A percentile compares a stretch with the other conserved stretches of the same genome.
Conservation (phyloP, 2,888 invertebrate species). For the Andrena fulva region DNA sequence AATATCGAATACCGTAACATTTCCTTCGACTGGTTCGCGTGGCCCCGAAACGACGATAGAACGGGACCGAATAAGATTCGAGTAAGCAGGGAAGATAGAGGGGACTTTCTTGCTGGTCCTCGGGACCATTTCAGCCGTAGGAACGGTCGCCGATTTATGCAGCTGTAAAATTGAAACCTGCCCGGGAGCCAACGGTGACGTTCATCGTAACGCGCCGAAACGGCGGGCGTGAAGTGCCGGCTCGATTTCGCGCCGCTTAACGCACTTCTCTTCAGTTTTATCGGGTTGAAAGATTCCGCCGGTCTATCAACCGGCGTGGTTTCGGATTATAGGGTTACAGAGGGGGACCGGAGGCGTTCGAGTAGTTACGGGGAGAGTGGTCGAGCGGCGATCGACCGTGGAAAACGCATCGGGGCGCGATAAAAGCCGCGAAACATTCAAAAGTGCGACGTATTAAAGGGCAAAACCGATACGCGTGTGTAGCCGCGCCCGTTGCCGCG, state of each 20-base stretch:
- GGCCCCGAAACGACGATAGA: slow-evolving; percentile 31
- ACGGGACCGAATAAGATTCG: slow-evolving; percentile 40
- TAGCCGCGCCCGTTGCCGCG: slow-evolving; percentile 39
- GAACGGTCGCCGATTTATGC: too few relatives aligned
- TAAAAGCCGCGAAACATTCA: slow-evolving; percentile 72
- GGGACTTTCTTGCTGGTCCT: slow-evolving; percentile 10
- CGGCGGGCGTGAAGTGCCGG: slow-evolving; percentile 28
- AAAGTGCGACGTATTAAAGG: slow-evolving; percentile 71
- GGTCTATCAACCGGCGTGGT: slow-evolving; percentile 46
- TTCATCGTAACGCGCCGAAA: slow-evolving; percentile 2
- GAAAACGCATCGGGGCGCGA: slow-evolving; percentile 68
- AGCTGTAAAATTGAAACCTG: too few relatives aligned
- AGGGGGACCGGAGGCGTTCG: slow-evolving; percentile 24
- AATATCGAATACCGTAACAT: slow-evolving; percentile 53
- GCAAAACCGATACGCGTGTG: slow-evolving; percentile 58
- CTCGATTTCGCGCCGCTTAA: slow-evolving; percentile 23
- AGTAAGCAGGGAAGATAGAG: slow-evolving; percentile 15
- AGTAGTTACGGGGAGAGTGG: slow-evolving; percentile 46
- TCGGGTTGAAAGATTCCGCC: slow-evolving; percentile 35
- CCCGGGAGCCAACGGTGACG: not conserved
- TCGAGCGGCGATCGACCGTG: slow-evolving; percentile 66
- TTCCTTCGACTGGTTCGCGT: slow-evolving; percentile 39
- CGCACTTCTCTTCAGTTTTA: slow-evolving; percentile 51
- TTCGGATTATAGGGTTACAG: slow-evolving; percentile 59
- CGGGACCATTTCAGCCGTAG: too few relatives aligned